phyloP scores from a whole-genome alignment of 2,797 vertebrate genomes.

The Gambelia wislizenii region DNA sequence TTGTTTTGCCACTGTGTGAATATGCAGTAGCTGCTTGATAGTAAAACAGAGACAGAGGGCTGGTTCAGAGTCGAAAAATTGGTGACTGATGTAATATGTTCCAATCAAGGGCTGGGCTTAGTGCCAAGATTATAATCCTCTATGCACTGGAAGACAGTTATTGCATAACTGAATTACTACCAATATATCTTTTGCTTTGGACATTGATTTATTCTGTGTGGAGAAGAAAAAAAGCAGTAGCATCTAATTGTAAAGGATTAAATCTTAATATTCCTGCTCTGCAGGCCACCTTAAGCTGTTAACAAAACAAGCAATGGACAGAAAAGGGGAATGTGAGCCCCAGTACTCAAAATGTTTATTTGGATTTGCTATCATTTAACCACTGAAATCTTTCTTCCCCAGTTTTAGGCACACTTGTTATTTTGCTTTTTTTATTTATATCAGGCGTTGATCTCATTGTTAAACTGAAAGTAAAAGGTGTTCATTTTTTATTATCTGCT shows the following conservation, averaged over 20 bases:
- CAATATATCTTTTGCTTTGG: conserved; percentile 1
- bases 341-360: not conserved
- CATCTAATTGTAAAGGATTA: not conserved
- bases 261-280: not conserved
- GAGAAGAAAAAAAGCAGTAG: conserved; percentile 5
- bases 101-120: conserved; percentile 10
- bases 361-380: not conserved
- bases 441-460: not conserved
- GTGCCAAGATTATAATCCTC: not conserved
- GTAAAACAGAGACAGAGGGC: conserved; percentile 19
- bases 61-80: conserved; percentile 46
- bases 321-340: not conserved
- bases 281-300: not conserved
- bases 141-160: fast-evolving
- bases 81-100: conserved; percentile 42
- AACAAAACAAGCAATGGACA: not conserved
- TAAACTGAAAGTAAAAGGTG: not conserved
- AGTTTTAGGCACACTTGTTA: not conserved
- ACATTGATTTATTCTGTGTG: fast-evolving
- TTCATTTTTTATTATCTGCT: not conserved
- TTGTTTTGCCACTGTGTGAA: not conserved
- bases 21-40: not conserved
- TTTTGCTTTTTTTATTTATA: not conserved
- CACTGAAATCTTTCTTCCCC: not conserved
- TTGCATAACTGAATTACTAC: not conserved